Evolutionary conservation across 2,888 invertebrate species (phyloP).

Genomic region (Spisula solida): DNA sequence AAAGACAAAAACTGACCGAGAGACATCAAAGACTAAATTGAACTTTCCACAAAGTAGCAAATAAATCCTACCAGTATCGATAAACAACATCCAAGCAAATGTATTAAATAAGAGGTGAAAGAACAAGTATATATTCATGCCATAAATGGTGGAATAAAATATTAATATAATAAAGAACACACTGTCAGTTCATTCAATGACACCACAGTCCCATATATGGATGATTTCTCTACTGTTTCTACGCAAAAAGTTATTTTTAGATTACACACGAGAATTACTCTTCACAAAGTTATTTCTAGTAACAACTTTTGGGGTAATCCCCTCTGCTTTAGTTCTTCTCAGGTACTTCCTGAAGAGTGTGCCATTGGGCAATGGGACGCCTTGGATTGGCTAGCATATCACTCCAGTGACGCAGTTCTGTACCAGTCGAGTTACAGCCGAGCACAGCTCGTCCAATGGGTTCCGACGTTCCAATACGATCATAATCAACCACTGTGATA

Average conservation of each 20-base stretch:
- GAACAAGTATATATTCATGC: slow-evolving; percentile 31
- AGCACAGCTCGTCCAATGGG: slow-evolving; percentile 97
- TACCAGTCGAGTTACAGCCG: slow-evolving; percentile 99
- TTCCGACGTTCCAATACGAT: slow-evolving; percentile 99
- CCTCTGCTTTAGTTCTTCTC: slow-evolving; percentile 90
- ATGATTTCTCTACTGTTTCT: slow-evolving; percentile 29
- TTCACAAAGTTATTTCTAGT: slow-evolving; percentile 25
- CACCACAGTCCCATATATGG: slow-evolving; percentile 22
- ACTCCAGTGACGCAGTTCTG: slow-evolving; percentile 99
- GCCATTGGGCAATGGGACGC: slow-evolving; percentile 99
- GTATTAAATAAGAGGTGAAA: slow-evolving; percentile 33
- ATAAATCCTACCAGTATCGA: slow-evolving; percentile 44
- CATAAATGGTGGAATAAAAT: slow-evolving; percentile 43
- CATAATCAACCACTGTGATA: slow-evolving; percentile 99
- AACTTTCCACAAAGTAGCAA: slow-evolving; percentile 11
- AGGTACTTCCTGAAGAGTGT: slow-evolving; percentile 98
- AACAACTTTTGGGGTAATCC: neutral
- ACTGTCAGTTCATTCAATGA: slow-evolving; percentile 25
- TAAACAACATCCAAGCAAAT: slow-evolving; percentile 60
- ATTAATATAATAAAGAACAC: slow-evolving; percentile 35
- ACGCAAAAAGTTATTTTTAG: slow-evolving; percentile 22
- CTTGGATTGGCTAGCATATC: slow-evolving; percentile 99
- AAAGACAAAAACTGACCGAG: neutral
- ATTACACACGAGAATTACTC: slow-evolving; percentile 27
- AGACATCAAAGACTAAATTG: slow-evolving; percentile 6